A percentile compares a stretch with the other conserved stretches of the same genome.
phyloP scores from a whole-genome alignment of 2,888 invertebrate genomes.

The Sarcophaga caerulescens region DNA sequence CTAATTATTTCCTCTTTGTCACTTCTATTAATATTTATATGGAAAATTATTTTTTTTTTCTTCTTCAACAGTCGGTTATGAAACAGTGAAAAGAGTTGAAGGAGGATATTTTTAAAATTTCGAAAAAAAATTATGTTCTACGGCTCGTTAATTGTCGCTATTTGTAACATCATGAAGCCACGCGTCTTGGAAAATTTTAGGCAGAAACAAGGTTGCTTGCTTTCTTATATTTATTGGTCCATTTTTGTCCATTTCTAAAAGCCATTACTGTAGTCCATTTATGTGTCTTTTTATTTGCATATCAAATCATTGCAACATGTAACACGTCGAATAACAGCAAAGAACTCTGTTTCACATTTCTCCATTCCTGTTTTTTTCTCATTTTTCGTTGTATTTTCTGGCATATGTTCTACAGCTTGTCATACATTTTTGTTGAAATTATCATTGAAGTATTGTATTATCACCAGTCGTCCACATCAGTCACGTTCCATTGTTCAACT shows the following conservation, averaged over 20 bases:
- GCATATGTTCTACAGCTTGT: slow-evolving; percentile 19
- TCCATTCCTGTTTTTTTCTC: neutral
- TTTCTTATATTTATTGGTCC: neutral
- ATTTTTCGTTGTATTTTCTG: neutral
- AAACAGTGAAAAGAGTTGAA: neutral
- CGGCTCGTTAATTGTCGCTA: neutral
- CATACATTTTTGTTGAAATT: slow-evolving; percentile 26
- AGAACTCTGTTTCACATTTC: neutral
- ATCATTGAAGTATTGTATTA: neutral
- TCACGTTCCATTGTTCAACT: neutral
- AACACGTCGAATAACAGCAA: slow-evolving; percentile 2
- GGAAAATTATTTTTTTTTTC: neutral
- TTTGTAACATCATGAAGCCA: too few relatives aligned
- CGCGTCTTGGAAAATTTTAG: too few relatives aligned
- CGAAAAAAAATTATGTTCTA: too few relatives aligned
- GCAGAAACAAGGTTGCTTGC: too few relatives aligned
- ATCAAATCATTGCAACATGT: slow-evolving; percentile 31
- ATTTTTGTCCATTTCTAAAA: neutral
- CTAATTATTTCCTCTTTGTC: slow-evolving; percentile 44
- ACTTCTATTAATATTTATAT: slow-evolving; percentile 9
- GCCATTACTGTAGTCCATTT: slow-evolving; percentile 17
- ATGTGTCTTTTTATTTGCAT: slow-evolving; percentile 45
- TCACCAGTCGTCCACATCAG: slow-evolving; percentile 1
- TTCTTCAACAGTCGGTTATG: neutral
- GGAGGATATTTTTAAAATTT: too few relatives aligned